Base-by-base conservation (phyloP, 2,113 vertebrate genomes). In the Microcebus griseorufus region DNA sequence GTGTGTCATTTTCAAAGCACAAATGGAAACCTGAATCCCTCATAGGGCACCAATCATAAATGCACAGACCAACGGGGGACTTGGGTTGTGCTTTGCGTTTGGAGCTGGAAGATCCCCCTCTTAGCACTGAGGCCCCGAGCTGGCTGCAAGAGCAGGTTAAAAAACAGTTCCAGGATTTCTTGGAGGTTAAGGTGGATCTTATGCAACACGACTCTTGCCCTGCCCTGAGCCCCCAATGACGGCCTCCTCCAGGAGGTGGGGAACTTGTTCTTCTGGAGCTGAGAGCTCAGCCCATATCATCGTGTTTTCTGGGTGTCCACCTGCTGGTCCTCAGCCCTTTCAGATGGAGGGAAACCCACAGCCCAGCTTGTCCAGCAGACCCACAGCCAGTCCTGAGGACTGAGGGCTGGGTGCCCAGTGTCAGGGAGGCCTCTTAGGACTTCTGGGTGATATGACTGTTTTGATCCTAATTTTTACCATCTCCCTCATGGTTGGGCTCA, bases 91-190 rank as follows among this genome's bases (percentile, higher is more conserved):
- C 22, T 67, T 76, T 72, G 53, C 13, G 10, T 53, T 53, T 60
- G 58, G 67, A n/a, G 39, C 16, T 20, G 23, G 53, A 60, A 32
- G 20, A 51, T 13, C 20, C 81, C 32, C 9, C 0, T 9, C 17
- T n/a, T 4, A 3, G 9, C 34, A 29, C 9, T 4, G 25, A 67
- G 64, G 6, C 1, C 9, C 22, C 25, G 2, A 14, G 1, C 10
- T 34, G 70, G 27, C 60, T 86, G 48, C 32, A n/a, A 37, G 42
- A 55, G 27, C 39, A 58, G 14, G 23, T 53, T n/a, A 67, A 72
- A n/a, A 85, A 53, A 12, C 1, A 55, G 42, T 6, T 62, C 5
- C n/a, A 70, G 60, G 42, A 29, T 34, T 80, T 55, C 18, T 45
- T 69, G 42, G 23, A 62, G 45, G 42, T 22, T 42, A 22, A 37